Conservation (phyloP, 1,140 invertebrate genomes). For the Prorops nasuta region DNA sequence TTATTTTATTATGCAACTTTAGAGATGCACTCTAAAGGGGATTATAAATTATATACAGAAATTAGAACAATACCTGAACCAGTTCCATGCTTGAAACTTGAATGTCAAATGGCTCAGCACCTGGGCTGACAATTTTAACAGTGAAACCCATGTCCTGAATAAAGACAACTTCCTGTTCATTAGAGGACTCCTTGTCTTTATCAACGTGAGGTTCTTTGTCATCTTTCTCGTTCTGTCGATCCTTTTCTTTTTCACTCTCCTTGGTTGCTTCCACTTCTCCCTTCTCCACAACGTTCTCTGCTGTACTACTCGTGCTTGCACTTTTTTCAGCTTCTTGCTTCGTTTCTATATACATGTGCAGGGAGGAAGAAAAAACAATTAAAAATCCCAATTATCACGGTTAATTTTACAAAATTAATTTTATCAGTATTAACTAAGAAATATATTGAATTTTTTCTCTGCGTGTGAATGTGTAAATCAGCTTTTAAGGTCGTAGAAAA, state of each 20-base stretch:
- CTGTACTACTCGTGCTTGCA: constrained; percentile 30
- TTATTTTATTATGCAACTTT: too few species aligned
- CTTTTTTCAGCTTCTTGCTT: constrained; percentile 36
- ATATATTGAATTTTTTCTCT: constrained; percentile 1
- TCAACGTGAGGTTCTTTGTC: constrained; percentile 39
- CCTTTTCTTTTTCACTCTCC: constrained; percentile 49
- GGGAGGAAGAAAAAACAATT: neutral
- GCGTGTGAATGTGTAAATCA: neutral
- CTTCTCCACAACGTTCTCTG: constrained; percentile 55
- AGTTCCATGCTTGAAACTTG: constrained; percentile 97
- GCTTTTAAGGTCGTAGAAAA: neutral
- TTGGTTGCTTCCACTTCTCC: constrained; percentile 59
- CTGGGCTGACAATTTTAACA: constrained; percentile 87
- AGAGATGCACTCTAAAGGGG: too few species aligned
- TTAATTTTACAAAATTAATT: neutral
- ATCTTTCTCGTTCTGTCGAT: constrained; percentile 38
- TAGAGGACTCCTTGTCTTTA: constrained; percentile 48
- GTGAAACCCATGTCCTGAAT: constrained; percentile 93
- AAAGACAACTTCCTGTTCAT: constrained; percentile 79
- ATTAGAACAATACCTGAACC: too few species aligned
- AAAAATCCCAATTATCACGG: neutral
- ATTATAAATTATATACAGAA: too few species aligned
- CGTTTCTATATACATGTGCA: constrained; percentile 24
- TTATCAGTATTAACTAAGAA: neutral
- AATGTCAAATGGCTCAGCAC: constrained; percentile 86